phyloP scores from a whole-genome alignment of 2,888 invertebrate genomes.

The Aphodius sticticus region DNA sequence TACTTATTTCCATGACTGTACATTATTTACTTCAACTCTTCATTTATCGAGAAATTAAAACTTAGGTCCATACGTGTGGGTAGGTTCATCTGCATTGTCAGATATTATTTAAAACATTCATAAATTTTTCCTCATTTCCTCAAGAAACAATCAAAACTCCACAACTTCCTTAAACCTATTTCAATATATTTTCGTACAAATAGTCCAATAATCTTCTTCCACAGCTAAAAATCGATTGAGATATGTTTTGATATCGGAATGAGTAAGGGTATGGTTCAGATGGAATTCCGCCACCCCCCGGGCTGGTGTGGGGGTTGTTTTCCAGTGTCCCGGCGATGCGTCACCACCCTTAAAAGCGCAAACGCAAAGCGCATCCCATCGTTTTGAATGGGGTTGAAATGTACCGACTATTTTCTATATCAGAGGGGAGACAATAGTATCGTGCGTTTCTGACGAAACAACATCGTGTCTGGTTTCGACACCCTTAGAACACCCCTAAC shows the following conservation, averaged over 20 bases:
- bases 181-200: too few relatives aligned
- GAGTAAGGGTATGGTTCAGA: neutral
- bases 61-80: too few relatives aligned
- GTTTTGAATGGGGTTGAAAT: slow-evolving; percentile 4
- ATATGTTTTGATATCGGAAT: neutral
- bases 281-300: neutral
- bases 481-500: neutral
- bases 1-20: too few relatives aligned
- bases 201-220: too few relatives aligned
- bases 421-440: neutral
- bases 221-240: too few relatives aligned
- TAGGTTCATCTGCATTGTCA: too few relatives aligned
- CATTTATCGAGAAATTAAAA: too few relatives aligned
- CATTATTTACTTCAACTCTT: too few relatives aligned
- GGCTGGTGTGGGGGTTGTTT: neutral
- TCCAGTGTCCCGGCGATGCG: neutral
- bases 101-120: too few relatives aligned
- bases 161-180: too few relatives aligned
- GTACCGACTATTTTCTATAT: neutral
- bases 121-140: too few relatives aligned
- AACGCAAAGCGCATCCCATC: neutral
- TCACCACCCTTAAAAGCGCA: neutral
- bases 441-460: slow-evolving; percentile 16
- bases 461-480: neutral
- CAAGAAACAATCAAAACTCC: too few relatives aligned